Evolutionary conservation across 2,113 vertebrate genomes (phyloP), one percentile per base, ranked within the genome.

Genomic region (Stigmatopora argus): DNA sequence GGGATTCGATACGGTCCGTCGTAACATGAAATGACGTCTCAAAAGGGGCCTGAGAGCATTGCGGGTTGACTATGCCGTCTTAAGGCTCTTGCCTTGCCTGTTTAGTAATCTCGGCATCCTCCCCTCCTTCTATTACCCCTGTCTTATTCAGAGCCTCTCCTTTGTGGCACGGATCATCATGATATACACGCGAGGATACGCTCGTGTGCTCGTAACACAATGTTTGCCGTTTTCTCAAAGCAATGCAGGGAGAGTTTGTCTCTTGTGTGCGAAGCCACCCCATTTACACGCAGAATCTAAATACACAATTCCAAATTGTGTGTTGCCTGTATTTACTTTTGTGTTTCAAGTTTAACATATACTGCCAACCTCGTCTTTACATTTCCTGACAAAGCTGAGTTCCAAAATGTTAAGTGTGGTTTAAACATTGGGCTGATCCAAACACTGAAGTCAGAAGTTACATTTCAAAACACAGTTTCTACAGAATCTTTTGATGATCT

Each of bases 111-210:
- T 65, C 67, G 70, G 62, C 53, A n/a, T 79, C 69, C 68, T 70
- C 66, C 62, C 73, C 65, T 77, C 75, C 69, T 81, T 66, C 66
- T 72, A 64, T 78, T 81, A 80, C 71, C 57, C 67, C 65, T 66
- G 65, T 77, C 82, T 74, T 67, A 65, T 77, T 75, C 72, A 70
- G 56, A 78, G 57, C 47, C 38, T 69, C 69, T 74, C 74, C 85
- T 70, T 67, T 23, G 68, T 79, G 80, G 72, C 71, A 66, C 19
- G 67, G 73, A 82, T 87, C 77, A 80, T 85, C 82, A 68, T 69
- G 82, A 79, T 80, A 79, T 72, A 81, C 73, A 81, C 38, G 56
- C 67, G 66, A 62, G 52, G 64, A 79, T 78, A 61, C 55, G 41
- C 62, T 57, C 62, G 65, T 63, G 62, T 35, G 59, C 59, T 14